Evolutionary conservation across 2,888 invertebrate genomes (phyloP).

Genomic region (Epinotia brunnichana): DNA sequence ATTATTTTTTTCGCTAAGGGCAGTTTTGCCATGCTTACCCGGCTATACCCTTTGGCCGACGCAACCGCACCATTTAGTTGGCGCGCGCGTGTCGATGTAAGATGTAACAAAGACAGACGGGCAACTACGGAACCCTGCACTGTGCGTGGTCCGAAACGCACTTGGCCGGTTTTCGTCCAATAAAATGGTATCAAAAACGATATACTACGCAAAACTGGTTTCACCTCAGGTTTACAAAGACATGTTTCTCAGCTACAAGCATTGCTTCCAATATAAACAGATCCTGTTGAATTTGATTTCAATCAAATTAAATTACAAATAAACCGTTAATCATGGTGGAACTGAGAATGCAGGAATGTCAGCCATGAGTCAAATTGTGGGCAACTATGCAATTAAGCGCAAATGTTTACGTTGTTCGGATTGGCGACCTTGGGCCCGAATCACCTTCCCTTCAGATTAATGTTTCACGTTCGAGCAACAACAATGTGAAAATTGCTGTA

Average conservation of each 20-base stretch:
- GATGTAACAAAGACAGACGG: no score
- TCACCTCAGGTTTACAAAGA: not conserved
- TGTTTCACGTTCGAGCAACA: not conserved
- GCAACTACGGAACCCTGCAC: no score
- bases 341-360: slow-evolving; percentile 18
- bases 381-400: slow-evolving; percentile 19
- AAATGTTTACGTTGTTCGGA: slow-evolving; percentile 14
- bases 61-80: no score
- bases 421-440: slow-evolving; percentile 11
- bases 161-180: no score
- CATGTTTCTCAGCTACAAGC: no score
- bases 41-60: no score
- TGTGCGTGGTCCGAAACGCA: no score
- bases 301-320: slow-evolving; percentile 25
- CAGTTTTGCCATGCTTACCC: no score
- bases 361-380: slow-evolving; percentile 15
- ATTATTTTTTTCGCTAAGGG: no score
- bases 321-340: slow-evolving; percentile 29
- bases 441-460: slow-evolving; percentile 10
- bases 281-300: slow-evolving; percentile 24
- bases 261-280: slow-evolving; percentile 7
- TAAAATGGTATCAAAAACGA: not conserved
- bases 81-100: no score
- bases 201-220: not conserved
- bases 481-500: no score